phyloP scores from a whole-genome alignment of 1,140 invertebrate species.

The Trichonephila clavata region DNA sequence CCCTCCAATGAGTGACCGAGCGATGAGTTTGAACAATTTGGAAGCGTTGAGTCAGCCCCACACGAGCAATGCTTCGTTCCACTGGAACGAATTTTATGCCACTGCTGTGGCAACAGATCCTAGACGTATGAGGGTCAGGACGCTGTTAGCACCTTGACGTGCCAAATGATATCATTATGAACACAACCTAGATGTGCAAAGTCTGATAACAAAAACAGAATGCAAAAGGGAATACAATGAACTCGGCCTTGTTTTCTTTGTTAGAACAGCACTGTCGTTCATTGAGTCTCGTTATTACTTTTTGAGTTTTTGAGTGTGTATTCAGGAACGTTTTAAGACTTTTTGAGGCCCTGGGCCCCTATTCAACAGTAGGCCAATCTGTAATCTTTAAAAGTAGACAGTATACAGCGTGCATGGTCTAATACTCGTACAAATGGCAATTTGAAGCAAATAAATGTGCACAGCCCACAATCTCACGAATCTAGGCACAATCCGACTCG shows the following conservation, averaged over 20 bases:
- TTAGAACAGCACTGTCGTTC: too few species aligned
- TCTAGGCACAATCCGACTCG: too few species aligned
- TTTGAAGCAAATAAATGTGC: too few species aligned
- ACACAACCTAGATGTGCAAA: neutral
- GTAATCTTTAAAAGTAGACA: too few species aligned
- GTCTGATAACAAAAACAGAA: neutral
- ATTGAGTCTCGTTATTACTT: too few species aligned
- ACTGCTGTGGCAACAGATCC: neutral
- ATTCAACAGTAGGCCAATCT: too few species aligned
- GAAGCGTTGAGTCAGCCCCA: constrained; percentile 8
- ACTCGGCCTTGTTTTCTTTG: neutral
- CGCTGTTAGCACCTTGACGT: neutral
- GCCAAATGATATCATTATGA: neutral
- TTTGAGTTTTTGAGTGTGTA: too few species aligned
- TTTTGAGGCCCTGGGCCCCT: too few species aligned
- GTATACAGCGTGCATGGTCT: too few species aligned
- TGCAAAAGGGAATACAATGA: neutral
- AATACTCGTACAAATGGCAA: too few species aligned
- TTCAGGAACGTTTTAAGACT: too few species aligned
- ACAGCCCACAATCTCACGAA: too few species aligned
- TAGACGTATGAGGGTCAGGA: neutral
- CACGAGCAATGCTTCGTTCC: constrained; percentile 14
- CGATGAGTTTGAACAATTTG: neutral
- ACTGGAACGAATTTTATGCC: neutral
- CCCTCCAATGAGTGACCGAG: neutral